Evolutionary conservation across 2,888 invertebrate species (phyloP).

Genomic region (Gari tellinella): DNA sequence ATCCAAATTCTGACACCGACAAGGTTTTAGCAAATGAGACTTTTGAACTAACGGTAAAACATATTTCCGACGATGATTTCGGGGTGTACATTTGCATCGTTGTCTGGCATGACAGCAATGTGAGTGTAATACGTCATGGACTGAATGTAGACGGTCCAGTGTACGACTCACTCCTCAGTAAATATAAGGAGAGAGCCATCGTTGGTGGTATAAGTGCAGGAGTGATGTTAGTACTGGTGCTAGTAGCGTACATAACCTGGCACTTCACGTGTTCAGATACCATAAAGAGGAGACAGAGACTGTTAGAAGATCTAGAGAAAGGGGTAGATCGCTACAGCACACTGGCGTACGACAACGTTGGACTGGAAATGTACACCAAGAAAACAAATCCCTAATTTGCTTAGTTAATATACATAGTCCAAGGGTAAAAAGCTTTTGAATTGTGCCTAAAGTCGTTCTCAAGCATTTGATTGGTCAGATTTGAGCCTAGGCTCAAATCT

Average conservation of each 20-base stretch:
- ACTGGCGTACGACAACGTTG: slow-evolving; percentile 48
- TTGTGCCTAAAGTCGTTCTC: too few relatives aligned
- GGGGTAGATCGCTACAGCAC: slow-evolving; percentile 41
- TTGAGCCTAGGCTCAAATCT: too few relatives aligned
- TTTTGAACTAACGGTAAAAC: too few relatives aligned
- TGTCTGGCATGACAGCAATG: too few relatives aligned
- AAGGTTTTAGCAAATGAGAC: too few relatives aligned
- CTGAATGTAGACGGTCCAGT: slow-evolving; percentile 72
- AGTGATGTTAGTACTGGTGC: slow-evolving; percentile 56
- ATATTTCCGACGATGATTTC: too few relatives aligned
- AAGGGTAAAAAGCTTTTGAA: too few relatives aligned
- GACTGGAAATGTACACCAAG: slow-evolving; percentile 39
- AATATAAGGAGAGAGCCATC: slow-evolving; percentile 65
- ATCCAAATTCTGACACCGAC: too few relatives aligned
- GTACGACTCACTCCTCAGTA: slow-evolving; percentile 58
- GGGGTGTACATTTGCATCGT: too few relatives aligned
- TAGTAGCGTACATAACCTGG: slow-evolving; percentile 63
- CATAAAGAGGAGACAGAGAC: slow-evolving; percentile 16
- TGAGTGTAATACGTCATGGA: slow-evolving; percentile 44
- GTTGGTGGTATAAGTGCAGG: slow-evolving; percentile 72
- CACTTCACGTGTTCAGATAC: slow-evolving; percentile 62
- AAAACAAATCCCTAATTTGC: background rate
- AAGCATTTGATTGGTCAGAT: too few relatives aligned
- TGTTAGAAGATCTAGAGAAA: slow-evolving; percentile 41
- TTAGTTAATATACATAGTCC: too few relatives aligned